A percentile compares a stretch with the other conserved stretches of the same genome.
These are phyloP conservation scores for Phaethon lepturus DNA, from an alignment of 2,113 vertebrate species.

Conservation along the genomic window DNA sequence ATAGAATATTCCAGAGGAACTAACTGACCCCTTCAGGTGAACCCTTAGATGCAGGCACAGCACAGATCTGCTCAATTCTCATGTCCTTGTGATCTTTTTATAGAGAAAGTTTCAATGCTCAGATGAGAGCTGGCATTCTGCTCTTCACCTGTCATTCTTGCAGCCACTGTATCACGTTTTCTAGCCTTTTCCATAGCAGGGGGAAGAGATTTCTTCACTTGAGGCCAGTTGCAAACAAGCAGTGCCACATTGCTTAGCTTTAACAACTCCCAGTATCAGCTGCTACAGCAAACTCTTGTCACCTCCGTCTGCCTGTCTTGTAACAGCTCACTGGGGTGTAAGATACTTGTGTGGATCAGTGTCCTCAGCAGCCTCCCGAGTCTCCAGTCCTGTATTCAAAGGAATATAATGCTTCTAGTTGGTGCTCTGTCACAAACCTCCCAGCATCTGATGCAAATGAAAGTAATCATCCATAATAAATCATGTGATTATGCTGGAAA, in stretches of 20 bases:
- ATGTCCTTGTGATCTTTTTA: background rate
- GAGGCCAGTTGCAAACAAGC: background rate
- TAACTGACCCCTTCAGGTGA: background rate
- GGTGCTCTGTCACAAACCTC: background rate
- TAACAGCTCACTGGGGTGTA: background rate
- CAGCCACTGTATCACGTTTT: background rate
- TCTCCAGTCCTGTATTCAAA: background rate
- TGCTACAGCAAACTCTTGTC: background rate
- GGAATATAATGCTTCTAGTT: background rate
- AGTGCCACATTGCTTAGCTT: background rate
- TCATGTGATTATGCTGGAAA: background rate
- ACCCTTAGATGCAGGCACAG: background rate
- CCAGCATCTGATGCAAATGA: background rate
- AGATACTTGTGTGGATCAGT: background rate
- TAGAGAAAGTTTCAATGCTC: background rate
- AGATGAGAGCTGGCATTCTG: background rate
- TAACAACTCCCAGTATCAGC: background rate
- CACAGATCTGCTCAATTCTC: background rate
- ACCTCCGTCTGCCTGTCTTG: background rate
- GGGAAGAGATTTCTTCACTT: background rate
- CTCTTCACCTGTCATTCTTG: background rate
- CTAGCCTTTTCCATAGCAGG: background rate
- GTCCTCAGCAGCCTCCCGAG: background rate
- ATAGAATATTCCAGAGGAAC: background rate
- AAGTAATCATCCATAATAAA: conserved; percentile 23